A percentile compares a stretch with the other conserved stretches of the same genome.
phyloP scores from a whole-genome alignment of 2,888 invertebrate genomes.

The Oligia fasciuncula region DNA sequence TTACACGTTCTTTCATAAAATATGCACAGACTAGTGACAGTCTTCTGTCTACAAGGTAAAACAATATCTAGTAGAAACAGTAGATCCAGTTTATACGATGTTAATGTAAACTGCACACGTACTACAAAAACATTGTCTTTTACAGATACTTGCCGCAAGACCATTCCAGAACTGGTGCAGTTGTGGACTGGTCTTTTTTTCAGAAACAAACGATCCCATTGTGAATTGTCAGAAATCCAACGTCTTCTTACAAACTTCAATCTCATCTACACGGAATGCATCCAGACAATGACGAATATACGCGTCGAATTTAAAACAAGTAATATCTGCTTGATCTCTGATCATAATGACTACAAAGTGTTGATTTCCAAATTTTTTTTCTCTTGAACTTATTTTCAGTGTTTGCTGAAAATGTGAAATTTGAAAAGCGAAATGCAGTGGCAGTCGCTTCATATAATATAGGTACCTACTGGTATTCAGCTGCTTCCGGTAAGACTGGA shows the following conservation, averaged over 20 bases:
- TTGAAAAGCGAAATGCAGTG: not conserved
- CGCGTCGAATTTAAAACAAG: not conserved
- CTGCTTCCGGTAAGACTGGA: not conserved
- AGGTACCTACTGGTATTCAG: not conserved
- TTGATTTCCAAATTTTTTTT: not conserved
- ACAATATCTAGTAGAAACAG: conserved; percentile 9
- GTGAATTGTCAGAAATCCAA: too few species aligned
- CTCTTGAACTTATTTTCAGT: not conserved
- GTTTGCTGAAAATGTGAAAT: not conserved
- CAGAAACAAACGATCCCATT: too few species aligned
- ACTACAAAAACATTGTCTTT: not conserved
- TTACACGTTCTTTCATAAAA: conserved; percentile 58
- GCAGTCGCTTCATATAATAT: not conserved
- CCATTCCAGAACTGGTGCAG: not conserved
- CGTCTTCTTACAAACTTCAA: not conserved
- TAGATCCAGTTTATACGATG: conserved; percentile 13
- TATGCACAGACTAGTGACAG: conserved; percentile 39
- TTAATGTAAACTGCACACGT: not conserved
- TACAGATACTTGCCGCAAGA: not conserved
- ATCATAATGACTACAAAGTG: not conserved
- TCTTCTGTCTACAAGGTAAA: not conserved
- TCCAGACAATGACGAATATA: too few species aligned
- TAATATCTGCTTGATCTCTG: not conserved
- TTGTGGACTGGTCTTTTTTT: not conserved
- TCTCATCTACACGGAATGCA: not conserved